Evolutionary conservation across 1,140 invertebrate species (phyloP).

Genomic region (Philotrypesis tridentata): DNA sequence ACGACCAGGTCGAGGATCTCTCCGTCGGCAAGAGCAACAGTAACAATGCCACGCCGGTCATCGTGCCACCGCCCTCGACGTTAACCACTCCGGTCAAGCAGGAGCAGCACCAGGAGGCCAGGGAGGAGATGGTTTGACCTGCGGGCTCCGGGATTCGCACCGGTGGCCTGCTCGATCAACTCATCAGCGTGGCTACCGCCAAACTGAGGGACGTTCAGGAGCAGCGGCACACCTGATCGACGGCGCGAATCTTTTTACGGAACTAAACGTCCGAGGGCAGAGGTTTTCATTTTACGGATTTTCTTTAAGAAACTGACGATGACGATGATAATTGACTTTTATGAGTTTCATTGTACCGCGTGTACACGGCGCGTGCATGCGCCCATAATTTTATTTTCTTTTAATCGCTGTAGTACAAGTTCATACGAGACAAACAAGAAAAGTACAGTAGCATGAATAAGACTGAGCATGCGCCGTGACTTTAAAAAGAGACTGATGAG

Average conservation of each 20-base stretch:
- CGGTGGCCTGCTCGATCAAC: neutral
- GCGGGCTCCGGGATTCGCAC: neutral
- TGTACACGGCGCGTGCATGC: neutral
- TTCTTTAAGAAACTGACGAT: neutral
- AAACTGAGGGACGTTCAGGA: neutral
- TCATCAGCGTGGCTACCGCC: neutral
- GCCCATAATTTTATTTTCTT: neutral
- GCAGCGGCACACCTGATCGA: neutral
- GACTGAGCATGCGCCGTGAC: constrained; percentile 56
- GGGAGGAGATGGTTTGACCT: neutral
- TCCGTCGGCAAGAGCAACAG: constrained; percentile 59
- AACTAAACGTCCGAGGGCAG: neutral
- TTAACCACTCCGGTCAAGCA: neutral
- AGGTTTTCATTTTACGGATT: constrained; percentile 11
- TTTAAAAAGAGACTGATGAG: constrained; percentile 56
- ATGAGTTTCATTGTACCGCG: neutral
- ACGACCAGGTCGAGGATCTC: constrained; percentile 73
- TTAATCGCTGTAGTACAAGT: neutral
- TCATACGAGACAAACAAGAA: neutral
- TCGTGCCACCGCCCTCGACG: neutral
- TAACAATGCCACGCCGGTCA: neutral
- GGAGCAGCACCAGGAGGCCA: neutral
- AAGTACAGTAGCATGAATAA: constrained; percentile 43
- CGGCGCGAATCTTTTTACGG: neutral
- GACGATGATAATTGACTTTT: neutral